These are phyloP conservation scores for Thunnus thynnus DNA, from an alignment of 2,113 vertebrate genomes.

Conservation along the genomic window DNA sequence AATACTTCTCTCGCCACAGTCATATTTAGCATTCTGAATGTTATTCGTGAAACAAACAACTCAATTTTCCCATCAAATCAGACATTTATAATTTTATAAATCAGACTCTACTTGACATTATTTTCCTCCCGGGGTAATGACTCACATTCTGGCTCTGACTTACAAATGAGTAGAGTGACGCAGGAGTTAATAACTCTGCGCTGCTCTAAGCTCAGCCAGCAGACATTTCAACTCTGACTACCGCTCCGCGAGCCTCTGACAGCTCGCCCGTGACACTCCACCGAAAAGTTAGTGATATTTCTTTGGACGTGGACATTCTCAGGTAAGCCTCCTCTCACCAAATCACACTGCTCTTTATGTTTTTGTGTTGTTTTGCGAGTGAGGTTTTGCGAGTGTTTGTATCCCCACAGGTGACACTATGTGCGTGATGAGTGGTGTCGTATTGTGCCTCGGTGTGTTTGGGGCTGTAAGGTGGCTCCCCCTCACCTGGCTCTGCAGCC, in stretches of 20 bases:
- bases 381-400: not conserved
- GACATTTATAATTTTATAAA: not conserved
- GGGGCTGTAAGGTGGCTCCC: constrained; percentile 42
- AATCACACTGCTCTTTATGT: not conserved
- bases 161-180: constrained; percentile 33
- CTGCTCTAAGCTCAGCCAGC: constrained; percentile 2
- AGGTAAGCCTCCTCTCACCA: constrained; percentile 33
- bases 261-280: not conserved
- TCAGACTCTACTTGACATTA: not conserved
- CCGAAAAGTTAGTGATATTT: not conserved
- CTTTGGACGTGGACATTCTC: not conserved
- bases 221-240: constrained; percentile 23
- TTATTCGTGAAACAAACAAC: not conserved
- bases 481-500: constrained; percentile 49
- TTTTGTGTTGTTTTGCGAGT: constrained; percentile 4
- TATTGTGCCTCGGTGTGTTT: constrained; percentile 45
- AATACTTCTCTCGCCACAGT: no score
- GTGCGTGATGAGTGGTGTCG: constrained; percentile 13
- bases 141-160: constrained; percentile 1
- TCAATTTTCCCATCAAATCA: not conserved
- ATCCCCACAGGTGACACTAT: constrained; percentile 40
- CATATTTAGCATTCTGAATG: not conserved
- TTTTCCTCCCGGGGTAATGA: constrained; percentile 8
- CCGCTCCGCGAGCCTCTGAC: constrained; percentile 2
- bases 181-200: constrained; percentile 49